A percentile compares a stretch with the other conserved stretches of the same genome.
Conservation (phyloP, 1,140 invertebrate species). For the Solenopsis fugax region DNA sequence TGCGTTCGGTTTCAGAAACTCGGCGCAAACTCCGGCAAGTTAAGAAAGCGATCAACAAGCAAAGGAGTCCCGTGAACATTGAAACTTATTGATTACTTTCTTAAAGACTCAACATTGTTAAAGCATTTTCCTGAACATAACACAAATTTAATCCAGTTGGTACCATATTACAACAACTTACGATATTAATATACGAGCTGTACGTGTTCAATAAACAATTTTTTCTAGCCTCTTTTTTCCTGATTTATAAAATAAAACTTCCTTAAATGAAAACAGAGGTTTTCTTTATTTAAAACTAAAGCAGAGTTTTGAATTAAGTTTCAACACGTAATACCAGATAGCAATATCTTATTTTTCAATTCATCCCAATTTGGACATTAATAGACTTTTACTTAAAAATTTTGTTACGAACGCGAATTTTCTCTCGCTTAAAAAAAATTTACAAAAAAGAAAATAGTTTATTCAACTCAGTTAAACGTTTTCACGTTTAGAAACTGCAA, state of each 20-base stretch:
- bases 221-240: background rate
- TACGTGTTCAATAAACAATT: background rate
- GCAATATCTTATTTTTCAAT: background rate
- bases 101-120: conserved; percentile 54
- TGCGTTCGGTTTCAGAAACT: conserved; percentile 44
- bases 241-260: background rate
- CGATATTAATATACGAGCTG: conserved; percentile 22
- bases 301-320: background rate
- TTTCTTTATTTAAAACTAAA: background rate
- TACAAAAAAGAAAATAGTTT: background rate
- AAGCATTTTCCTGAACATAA: conserved; percentile 1
- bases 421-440: background rate
- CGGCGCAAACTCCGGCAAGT: conserved; percentile 26
- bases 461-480: background rate
- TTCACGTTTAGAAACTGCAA: background rate
- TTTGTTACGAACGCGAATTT: background rate
- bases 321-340: background rate
- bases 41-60: conserved; percentile 59
- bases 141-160: background rate
- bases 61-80: conserved; percentile 49
- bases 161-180: conserved; percentile 27
- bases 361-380: background rate
- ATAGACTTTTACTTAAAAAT: background rate
- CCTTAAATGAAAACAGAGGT: background rate
- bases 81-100: conserved; percentile 64